These are phyloP conservation scores for Eueides isabella DNA, from an alignment of 1,140 invertebrate genomes.

Conservation along the genomic window DNA sequence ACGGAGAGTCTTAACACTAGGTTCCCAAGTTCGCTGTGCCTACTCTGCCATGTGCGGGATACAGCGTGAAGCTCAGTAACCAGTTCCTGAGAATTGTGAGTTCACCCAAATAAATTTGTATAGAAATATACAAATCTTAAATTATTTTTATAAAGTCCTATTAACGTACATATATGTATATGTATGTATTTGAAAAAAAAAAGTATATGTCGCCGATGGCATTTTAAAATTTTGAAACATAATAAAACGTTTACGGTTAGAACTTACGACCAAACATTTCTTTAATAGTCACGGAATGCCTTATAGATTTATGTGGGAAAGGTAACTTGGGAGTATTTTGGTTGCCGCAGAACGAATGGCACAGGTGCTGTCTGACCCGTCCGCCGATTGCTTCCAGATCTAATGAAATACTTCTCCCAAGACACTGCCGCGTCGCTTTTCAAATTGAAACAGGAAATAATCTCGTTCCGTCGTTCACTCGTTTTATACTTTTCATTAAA, in stretches of 20 bases:
- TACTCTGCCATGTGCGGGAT: no score
- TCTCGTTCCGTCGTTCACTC: slow-evolving; percentile 59
- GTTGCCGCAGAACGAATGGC: slow-evolving; percentile 35
- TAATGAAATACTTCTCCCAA: slow-evolving; percentile 75
- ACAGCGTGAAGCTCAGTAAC: no score
- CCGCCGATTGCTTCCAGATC: slow-evolving; percentile 53
- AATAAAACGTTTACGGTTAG: slow-evolving; percentile 15
- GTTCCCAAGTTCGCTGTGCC: no score
- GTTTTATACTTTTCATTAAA: slow-evolving; percentile 72
- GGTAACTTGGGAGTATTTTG: slow-evolving; percentile 33
- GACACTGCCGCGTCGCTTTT: slow-evolving; percentile 57
- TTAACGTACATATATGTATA: no score
- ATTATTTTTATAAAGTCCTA: no score
- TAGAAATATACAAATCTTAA: no score
- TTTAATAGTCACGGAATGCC: slow-evolving; percentile 28
- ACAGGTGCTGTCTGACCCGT: slow-evolving; percentile 59
- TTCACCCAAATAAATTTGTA: no score
- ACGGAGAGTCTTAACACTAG: no score
- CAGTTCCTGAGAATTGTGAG: no score
- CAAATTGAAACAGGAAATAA: slow-evolving; percentile 75
- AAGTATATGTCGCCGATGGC: no score
- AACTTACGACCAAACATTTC: slow-evolving; percentile 16
- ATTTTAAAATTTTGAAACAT: slow-evolving; percentile 25
- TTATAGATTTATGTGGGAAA: slow-evolving; percentile 8
- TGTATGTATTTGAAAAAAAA: no score